phyloP scores from a whole-genome alignment of 30 jellyfish, hydroid and myxozoan genomes.

The Hydractinia symbiolongicarpus region DNA sequence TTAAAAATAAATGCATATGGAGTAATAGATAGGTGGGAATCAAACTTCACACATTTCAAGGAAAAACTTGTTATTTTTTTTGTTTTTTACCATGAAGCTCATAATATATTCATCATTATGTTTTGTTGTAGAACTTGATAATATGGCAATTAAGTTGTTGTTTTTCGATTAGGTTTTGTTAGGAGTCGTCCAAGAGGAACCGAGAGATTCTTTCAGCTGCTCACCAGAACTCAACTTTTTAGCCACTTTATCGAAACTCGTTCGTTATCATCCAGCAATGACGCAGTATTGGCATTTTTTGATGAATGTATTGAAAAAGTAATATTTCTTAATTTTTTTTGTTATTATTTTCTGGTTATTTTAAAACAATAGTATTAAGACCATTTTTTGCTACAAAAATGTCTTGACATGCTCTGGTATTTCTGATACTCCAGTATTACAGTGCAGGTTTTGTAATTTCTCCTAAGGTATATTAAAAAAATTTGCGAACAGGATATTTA shows the following conservation, averaged over 20 bases:
- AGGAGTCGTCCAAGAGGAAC: constrained; percentile 92
- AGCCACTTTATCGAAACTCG: constrained; percentile 83
- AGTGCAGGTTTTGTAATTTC: too few relatives aligned
- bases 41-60: too few relatives aligned
- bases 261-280: constrained; percentile 72
- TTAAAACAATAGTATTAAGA: constrained; percentile 46
- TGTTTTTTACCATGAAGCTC: too few relatives aligned
- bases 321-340: not conserved
- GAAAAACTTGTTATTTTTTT: too few relatives aligned
- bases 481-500: too few relatives aligned
- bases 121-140: too few relatives aligned
- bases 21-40: too few relatives aligned
- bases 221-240: constrained; percentile 75
- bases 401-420: constrained; percentile 26
- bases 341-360: constrained; percentile 21
- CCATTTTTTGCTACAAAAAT: constrained; percentile 60
- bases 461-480: too few relatives aligned
- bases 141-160: not conserved
- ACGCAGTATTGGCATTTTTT: constrained; percentile 74
- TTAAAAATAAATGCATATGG: too few relatives aligned
- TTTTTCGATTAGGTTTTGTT: constrained; percentile 52
- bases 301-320: constrained; percentile 99
- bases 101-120: too few relatives aligned
- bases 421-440: too few relatives aligned
- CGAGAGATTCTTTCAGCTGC: constrained; percentile 58